phyloP scores from a whole-genome alignment of 2,797 vertebrate genomes.

The Perodicticus potto region DNA sequence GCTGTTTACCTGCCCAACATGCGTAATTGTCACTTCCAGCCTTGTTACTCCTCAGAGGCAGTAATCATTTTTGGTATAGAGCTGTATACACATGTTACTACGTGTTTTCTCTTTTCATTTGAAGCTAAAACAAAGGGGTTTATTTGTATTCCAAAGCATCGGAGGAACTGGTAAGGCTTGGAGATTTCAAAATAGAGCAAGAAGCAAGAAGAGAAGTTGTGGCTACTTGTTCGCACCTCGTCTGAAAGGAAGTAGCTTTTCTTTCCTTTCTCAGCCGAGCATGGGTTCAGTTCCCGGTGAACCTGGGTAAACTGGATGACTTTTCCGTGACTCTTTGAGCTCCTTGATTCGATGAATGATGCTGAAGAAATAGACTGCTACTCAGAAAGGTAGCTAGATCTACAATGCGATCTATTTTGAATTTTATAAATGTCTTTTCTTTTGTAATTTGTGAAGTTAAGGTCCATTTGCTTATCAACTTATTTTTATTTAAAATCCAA shows the following conservation, averaged over 20 bases:
- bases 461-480: not conserved
- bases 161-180: not conserved
- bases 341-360: slow-evolving; percentile 21
- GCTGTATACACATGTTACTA: not conserved
- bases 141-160: not conserved
- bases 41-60: slow-evolving; percentile 30
- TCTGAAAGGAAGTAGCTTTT: not conserved
- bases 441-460: not conserved
- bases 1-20: not conserved
- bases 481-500: not conserved
- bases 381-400: not conserved
- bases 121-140: slow-evolving; percentile 6
- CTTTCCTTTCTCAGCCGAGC: not conserved
- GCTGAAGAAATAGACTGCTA: not conserved
- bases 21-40: not conserved
- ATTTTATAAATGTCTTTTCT: not conserved
- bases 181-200: not conserved
- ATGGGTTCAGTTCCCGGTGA: not conserved
- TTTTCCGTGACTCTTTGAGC: not conserved
- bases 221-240: not conserved
- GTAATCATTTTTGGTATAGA: slow-evolving; percentile 2
- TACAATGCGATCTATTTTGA: slow-evolving; percentile 1
- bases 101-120: not conserved
- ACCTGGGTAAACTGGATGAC: not conserved
- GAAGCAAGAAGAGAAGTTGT: not conserved